Percentiles rank a stretch among this genome's conserved stretches.
Conservation (phyloP, 2,113 vertebrate genomes). For the Erinaceus europaeus region DNA sequence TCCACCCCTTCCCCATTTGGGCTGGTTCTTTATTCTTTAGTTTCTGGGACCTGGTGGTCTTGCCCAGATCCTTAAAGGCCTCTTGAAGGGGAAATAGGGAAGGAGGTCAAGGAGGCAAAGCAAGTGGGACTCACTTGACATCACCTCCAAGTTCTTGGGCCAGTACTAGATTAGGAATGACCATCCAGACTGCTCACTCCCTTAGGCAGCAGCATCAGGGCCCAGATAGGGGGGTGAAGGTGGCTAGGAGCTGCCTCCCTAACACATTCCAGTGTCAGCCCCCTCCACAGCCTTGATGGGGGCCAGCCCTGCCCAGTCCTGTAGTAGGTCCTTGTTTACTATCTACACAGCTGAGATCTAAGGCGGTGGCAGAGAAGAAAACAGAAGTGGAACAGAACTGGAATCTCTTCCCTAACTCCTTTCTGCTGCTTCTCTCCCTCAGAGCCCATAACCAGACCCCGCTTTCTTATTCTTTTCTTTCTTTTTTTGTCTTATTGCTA, state of each 20-base stretch:
- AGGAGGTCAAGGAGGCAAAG: no score
- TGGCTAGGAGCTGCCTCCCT: background rate
- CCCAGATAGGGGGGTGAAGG: background rate
- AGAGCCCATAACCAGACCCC: background rate
- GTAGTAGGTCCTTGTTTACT: background rate
- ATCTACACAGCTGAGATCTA: background rate
- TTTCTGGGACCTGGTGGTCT: conserved; percentile 9
- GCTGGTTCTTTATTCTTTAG: background rate
- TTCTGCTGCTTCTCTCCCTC: background rate
- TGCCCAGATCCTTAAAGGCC: background rate
- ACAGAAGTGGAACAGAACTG: background rate
- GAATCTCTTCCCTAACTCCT: background rate
- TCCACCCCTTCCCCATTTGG: background rate
- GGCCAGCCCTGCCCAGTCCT: background rate
- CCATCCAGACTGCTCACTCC: background rate
- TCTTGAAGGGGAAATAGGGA: background rate
- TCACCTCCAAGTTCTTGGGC: background rate
- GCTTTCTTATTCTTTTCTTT: background rate
- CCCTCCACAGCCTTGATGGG: background rate
- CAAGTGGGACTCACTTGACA: background rate
- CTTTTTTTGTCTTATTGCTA: no score
- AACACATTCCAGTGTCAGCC: background rate
- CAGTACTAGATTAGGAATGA: background rate
- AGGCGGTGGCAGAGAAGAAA: background rate
- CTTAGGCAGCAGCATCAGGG: background rate